These are phyloP conservation scores for Chiroxiphia lanceolata DNA, from an alignment of 2,797 vertebrate genomes.

Conservation along the genomic window DNA sequence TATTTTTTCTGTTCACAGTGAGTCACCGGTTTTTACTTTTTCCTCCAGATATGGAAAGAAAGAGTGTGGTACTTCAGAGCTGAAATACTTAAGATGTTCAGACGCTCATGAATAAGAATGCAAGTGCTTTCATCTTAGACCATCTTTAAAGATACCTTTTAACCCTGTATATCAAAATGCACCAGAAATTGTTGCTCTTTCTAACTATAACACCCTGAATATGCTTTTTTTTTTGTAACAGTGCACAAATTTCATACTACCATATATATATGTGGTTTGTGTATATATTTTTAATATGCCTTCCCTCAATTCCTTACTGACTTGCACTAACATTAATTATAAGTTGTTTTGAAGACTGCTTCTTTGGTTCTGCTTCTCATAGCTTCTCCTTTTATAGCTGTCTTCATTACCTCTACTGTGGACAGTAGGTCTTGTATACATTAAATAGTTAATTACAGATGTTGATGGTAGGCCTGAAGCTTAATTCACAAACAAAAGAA, in stretches of 20 bases:
- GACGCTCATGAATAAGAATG: not conserved
- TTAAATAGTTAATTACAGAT: not conserved
- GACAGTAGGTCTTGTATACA: not conserved
- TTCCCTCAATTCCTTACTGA: not conserved
- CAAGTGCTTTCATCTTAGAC: not conserved
- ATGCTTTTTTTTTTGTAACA: not conserved
- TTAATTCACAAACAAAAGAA: not conserved
- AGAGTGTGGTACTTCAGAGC: not conserved
- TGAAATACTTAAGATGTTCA: not conserved
- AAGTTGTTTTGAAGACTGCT: not conserved
- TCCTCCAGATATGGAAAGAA: not conserved
- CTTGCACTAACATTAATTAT: not conserved
- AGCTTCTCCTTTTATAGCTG: not conserved
- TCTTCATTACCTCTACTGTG: not conserved
- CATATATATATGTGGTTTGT: not conserved
- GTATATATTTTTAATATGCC: not conserved
- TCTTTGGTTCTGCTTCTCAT: not conserved
- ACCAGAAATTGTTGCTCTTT: not conserved
- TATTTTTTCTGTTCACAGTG: constrained; percentile 56
- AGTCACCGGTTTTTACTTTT: constrained; percentile 22
- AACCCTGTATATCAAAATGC: constrained; percentile 12
- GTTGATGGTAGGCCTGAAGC: not conserved
- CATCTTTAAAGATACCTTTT: constrained; percentile 25
- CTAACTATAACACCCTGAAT: not conserved
- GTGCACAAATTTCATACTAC: not conserved